Evolutionary conservation across 1,140 invertebrate species (phyloP).

Genomic region (Littorina saxatilis): DNA sequence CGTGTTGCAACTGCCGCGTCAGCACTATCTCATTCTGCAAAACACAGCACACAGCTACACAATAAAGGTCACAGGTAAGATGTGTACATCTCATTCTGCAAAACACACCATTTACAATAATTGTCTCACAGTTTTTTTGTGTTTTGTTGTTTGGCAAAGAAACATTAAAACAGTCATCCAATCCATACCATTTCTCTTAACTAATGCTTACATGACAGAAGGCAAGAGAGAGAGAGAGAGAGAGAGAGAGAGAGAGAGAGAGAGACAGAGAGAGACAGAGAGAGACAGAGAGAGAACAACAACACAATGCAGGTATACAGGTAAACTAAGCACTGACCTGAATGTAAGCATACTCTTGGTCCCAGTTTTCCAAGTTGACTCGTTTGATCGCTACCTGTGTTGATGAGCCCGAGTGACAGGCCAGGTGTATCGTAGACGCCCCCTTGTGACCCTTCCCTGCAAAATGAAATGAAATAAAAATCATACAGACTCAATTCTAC

Average conservation of each 20-base stretch:
- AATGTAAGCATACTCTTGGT: slow-evolving; percentile 82
- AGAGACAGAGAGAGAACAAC: no score
- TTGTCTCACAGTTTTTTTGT: not conserved
- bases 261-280: no score
- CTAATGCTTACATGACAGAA: no score
- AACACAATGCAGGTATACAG: not conserved
- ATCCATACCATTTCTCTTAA: no score
- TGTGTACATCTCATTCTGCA: not conserved
- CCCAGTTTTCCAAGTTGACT: slow-evolving; percentile 84
- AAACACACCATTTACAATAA: not conserved
- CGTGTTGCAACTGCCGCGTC: slow-evolving; percentile 85
- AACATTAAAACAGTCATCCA: not conserved
- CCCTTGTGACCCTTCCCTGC: slow-evolving; percentile 81
- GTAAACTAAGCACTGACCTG: slow-evolving; percentile 76
- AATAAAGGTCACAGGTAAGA: not conserved
- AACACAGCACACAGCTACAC: slow-evolving; percentile 53
- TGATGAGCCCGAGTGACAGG: slow-evolving; percentile 82
- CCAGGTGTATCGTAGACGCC: slow-evolving; percentile 82
- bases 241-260: no score
- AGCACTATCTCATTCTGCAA: slow-evolving; percentile 85
- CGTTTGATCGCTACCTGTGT: slow-evolving; percentile 85
- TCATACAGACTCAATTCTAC: no score
- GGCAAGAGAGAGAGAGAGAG: no score
- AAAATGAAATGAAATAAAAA: no score
- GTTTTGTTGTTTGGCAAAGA: not conserved